Conservation (phyloP, 53 echinoderm and acorn worm species). For the Paelopatides confundens region DNA sequence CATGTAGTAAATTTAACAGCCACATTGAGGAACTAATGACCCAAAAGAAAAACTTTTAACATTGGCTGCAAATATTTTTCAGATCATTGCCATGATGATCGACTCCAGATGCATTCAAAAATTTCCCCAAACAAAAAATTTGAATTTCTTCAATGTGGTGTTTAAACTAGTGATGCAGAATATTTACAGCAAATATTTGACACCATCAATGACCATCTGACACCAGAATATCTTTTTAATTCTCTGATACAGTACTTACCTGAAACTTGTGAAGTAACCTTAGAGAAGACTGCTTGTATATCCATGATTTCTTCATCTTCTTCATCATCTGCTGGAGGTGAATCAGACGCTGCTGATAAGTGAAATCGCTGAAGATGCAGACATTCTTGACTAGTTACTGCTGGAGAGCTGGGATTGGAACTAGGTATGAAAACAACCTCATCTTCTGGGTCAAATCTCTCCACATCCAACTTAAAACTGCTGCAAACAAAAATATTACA, state of each 20-base stretch:
- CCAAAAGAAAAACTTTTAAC: too few relatives aligned
- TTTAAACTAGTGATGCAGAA: too few relatives aligned
- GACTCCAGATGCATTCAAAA: too few relatives aligned
- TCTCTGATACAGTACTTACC: not conserved
- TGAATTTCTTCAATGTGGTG: too few relatives aligned
- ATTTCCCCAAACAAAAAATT: too few relatives aligned
- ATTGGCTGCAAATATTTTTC: too few relatives aligned
- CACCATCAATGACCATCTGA: too few relatives aligned
- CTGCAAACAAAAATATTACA: not conserved
- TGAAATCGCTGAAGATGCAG: not conserved
- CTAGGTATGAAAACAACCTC: conserved; percentile 61
- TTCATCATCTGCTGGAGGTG: not conserved
- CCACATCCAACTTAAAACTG: not conserved
- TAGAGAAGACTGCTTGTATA: not conserved
- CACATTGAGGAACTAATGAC: too few relatives aligned
- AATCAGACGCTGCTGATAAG: not conserved
- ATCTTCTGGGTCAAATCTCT: not conserved
- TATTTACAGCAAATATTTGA: too few relatives aligned
- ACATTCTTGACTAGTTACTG: conserved; percentile 10
- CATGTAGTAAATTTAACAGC: too few relatives aligned
- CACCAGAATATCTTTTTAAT: too few relatives aligned
- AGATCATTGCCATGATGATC: too few relatives aligned
- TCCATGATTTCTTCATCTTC: not conserved
- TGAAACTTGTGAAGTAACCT: not conserved
- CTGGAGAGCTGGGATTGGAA: conserved; percentile 69